Conservation (phyloP, 2,888 invertebrate genomes). For the Frankliniella fusca region DNA sequence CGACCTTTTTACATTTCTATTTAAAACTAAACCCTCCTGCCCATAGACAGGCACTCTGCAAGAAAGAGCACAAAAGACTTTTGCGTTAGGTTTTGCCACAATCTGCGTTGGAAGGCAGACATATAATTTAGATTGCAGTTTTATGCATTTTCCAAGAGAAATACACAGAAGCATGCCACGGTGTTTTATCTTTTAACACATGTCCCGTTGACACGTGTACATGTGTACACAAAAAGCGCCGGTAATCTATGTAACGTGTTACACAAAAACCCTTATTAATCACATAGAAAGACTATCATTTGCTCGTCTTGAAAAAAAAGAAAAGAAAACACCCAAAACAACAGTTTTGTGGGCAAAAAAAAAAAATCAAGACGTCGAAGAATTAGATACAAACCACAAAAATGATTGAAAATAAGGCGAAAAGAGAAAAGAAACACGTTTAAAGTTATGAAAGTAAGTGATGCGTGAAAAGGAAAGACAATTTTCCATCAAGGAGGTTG, state of each 20-base stretch:
- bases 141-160: not conserved
- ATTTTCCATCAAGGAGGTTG: slow-evolving; percentile 27
- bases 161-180: slow-evolving; percentile 15
- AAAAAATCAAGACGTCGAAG: slow-evolving; percentile 34
- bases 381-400: slow-evolving; percentile 29
- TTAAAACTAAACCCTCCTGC: not conserved
- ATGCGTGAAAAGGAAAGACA: slow-evolving; percentile 36
- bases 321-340: slow-evolving; percentile 35
- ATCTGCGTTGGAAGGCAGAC: not conserved
- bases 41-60: slow-evolving; percentile 19
- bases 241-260: slow-evolving; percentile 1
- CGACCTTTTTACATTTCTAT: too few relatives aligned
- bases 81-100: not conserved
- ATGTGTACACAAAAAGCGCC: slow-evolving; percentile 27
- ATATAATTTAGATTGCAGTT: not conserved
- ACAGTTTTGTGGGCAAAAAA: not conserved
- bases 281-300: slow-evolving; percentile 31
- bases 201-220: not conserved
- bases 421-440: slow-evolving; percentile 36
- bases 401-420: slow-evolving; percentile 30
- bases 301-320: slow-evolving; percentile 31
- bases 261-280: slow-evolving; percentile 25
- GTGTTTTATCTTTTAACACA: not conserved
- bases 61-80: slow-evolving; percentile 21
- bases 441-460: slow-evolving; percentile 34